Base-by-base conservation (phyloP, 2,797 vertebrate genomes). In the Enteromius argenteus region DNA sequence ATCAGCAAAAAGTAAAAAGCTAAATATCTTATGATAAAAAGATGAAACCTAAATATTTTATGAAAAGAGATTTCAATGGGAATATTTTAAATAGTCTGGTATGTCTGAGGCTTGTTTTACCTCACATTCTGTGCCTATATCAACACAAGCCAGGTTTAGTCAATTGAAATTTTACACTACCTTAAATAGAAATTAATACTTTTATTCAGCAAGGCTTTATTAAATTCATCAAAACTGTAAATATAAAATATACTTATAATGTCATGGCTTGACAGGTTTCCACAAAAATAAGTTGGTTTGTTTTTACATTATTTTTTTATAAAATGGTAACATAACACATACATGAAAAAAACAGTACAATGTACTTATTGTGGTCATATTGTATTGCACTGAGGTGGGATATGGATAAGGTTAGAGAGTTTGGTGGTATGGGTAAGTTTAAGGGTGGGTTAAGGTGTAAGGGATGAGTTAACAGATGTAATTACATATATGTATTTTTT, bases 81-180 rank as follows among this genome's bases (percentile, higher is more conserved):
- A 74, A 76, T 42, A 69, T 42, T 62, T 66, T 42, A 51, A 46
- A 53, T 32, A 23, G 9, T 66, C 46, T 46, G 19, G 32, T 90
- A 89, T 51, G 15, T 73, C 17, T 51, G 19, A 51, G 46, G 44
- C 10, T 19, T 35, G 72, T 74, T 35, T 58, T 3, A 58, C 6
- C 71, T 74, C 71, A 35, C 10, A 21, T 8, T 44, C 17, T 21
- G 27, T 17, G 6, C 23, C 35, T 67, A 67, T n/a, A 39, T 21
- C 21, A 21, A 37, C 35, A 39, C 9, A 42, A 42, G 9, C 2
- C 64, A n/a, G 10, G 35, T 5, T 39, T 21, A 39, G 15, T 51
- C 49, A 19, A 51, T 51, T 17, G 6, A 5, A 51, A 51, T 19
- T 51, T 51, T 21, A 51, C 53, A 58, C 56, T 42, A 42, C 39